Conservation (phyloP, 1,140 invertebrate genomes). For the Solenopsis fugax region DNA sequence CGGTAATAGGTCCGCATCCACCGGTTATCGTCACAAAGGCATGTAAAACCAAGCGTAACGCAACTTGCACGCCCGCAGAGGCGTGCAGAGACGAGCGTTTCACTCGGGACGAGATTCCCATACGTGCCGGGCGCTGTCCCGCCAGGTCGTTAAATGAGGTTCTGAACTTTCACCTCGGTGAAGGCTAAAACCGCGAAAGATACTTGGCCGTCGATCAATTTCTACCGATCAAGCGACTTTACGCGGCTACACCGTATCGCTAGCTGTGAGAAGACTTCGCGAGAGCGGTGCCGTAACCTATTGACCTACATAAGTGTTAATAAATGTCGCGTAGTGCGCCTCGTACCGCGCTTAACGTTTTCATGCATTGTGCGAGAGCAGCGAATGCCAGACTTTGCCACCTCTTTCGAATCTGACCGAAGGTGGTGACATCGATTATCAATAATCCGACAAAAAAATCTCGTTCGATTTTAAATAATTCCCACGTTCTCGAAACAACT, state of each 20-base stretch:
- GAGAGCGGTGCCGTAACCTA: slow-evolving; percentile 71
- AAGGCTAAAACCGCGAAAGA: slow-evolving; percentile 69
- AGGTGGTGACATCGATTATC: background rate
- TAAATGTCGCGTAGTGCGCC: slow-evolving; percentile 17
- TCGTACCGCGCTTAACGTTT: slow-evolving; percentile 19
- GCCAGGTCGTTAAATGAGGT: slow-evolving; percentile 73
- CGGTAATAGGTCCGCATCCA: slow-evolving; percentile 47
- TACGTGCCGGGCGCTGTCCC: slow-evolving; percentile 27
- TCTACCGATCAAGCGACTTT: slow-evolving; percentile 66
- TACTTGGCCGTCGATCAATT: slow-evolving; percentile 72
- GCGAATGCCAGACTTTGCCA: slow-evolving; percentile 23
- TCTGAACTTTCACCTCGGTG: slow-evolving; percentile 81
- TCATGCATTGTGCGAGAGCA: slow-evolving; percentile 17
- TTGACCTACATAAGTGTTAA: slow-evolving; percentile 80
- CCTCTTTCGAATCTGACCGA: background rate
- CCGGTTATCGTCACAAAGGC: slow-evolving; percentile 62
- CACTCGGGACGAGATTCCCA: slow-evolving; percentile 64
- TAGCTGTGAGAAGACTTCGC: background rate
- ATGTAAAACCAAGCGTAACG: slow-evolving; percentile 62
- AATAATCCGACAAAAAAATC: slow-evolving; percentile 37
- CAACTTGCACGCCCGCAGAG: slow-evolving; percentile 26
- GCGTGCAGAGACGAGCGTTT: slow-evolving; percentile 55
- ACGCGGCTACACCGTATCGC: background rate
- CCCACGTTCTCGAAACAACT: background rate
- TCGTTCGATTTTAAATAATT: slow-evolving; percentile 37